A percentile compares a stretch with the other conserved stretches of the same genome.
phyloP scores from a whole-genome alignment of 2,888 invertebrate genomes.

The Ctenicera cuprea region DNA sequence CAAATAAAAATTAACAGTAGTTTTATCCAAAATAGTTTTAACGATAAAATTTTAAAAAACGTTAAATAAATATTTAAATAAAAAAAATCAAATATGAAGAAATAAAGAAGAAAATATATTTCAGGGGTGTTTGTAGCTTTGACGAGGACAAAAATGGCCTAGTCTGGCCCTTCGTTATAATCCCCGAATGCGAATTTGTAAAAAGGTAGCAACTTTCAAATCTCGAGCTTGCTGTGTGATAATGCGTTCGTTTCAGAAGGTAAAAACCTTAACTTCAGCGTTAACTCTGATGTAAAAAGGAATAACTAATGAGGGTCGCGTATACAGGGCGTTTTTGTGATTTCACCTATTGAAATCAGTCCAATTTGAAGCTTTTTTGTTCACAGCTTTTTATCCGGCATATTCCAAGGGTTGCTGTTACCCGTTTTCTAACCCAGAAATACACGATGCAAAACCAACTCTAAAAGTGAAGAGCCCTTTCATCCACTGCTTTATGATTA shows the following conservation, averaged over 20 bases:
- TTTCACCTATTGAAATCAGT: conserved; percentile 35
- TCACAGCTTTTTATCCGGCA: conserved; percentile 10
- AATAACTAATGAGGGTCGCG: conserved; percentile 36
- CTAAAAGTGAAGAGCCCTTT: too few species aligned
- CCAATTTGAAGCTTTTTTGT: conserved; percentile 9
- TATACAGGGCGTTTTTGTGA: conserved; percentile 31
- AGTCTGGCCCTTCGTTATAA: conserved; percentile 20
- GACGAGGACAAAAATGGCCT: neutral
- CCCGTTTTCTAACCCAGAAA: too few species aligned
- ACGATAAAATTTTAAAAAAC: too few species aligned
- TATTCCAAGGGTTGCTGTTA: too few species aligned
- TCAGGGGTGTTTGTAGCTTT: neutral
- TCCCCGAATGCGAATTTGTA: conserved; percentile 12
- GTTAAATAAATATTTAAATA: too few species aligned
- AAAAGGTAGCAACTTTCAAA: conserved; percentile 33
- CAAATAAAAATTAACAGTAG: too few species aligned
- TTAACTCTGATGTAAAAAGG: conserved; percentile 30
- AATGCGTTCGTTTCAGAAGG: conserved; percentile 30
- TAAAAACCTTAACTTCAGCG: conserved; percentile 29
- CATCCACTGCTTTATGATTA: too few species aligned
- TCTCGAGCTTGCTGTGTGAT: conserved; percentile 7
- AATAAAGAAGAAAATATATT: too few species aligned
- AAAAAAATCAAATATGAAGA: too few species aligned
- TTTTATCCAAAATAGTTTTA: too few species aligned
- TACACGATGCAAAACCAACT: too few species aligned